Conservation (phyloP, 2,888 invertebrate species). For the Chaetoderma sp. region DNA sequence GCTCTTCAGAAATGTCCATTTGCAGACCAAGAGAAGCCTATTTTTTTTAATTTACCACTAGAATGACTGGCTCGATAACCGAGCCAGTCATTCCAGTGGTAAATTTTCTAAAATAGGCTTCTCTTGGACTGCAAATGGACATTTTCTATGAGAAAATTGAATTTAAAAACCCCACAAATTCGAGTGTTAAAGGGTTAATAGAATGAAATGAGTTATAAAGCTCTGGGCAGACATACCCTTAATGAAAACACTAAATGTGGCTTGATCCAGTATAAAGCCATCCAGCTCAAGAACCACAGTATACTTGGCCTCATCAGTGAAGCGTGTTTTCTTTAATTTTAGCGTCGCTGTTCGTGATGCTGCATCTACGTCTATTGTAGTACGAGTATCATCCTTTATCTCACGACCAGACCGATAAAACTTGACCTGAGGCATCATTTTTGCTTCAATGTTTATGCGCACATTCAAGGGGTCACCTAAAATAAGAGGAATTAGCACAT, state of each 20-base stretch:
- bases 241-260: conserved; percentile 95
- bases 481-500: no score
- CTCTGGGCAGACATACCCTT: conserved; percentile 79
- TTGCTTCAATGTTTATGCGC: conserved; percentile 79
- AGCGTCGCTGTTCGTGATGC: conserved; percentile 84
- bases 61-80: no score
- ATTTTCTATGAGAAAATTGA: no score
- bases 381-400: conserved; percentile 93
- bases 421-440: conserved; percentile 93
- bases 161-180: no score
- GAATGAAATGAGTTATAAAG: no score
- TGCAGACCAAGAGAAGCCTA: no score
- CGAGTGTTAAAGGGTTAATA: no score
- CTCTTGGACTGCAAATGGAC: no score
- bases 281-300: conserved; percentile 94
- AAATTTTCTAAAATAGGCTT: no score
- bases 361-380: conserved; percentile 58
- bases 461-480: conserved; percentile 54
- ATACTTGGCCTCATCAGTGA: conserved; percentile 97
- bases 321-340: conserved; percentile 95
- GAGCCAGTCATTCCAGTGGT: no score
- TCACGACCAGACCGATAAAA: conserved; percentile 91
- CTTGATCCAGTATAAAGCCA: conserved; percentile 86
- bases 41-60: no score
- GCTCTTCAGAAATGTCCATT: no score